phyloP scores from a whole-genome alignment of 2,113 vertebrate genomes.

The Megaceryle torquata region DNA sequence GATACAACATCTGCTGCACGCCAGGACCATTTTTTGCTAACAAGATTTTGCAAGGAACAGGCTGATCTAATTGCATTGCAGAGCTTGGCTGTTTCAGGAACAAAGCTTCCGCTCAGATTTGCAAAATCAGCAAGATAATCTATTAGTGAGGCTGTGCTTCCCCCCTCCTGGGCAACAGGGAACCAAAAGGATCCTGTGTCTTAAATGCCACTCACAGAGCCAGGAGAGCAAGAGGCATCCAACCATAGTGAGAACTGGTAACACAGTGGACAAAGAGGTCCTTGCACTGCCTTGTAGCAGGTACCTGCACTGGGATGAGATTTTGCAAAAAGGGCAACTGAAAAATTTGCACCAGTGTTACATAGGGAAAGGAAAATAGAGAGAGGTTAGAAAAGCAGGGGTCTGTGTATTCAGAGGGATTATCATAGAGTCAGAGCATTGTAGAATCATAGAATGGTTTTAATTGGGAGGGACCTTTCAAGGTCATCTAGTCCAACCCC shows the following conservation, averaged over 20 bases:
- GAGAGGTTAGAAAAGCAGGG: not conserved
- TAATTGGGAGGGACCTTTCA: not conserved
- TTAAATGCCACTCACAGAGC: not conserved
- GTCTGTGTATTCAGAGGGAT: not conserved
- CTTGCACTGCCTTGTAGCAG: not conserved
- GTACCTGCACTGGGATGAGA: rapidly evolving
- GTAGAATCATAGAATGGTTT: not conserved
- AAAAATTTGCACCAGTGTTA: not conserved
- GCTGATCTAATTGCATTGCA: not conserved
- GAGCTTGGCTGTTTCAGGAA: not conserved
- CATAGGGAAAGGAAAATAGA: not conserved
- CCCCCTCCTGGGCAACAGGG: not conserved
- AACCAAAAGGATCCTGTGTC: not conserved
- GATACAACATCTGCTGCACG: not conserved
- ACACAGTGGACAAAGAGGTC: not conserved
- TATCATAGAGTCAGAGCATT: not conserved
- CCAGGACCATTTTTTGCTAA: constrained; percentile 21
- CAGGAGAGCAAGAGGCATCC: not conserved
- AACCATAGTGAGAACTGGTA: rapidly evolving
- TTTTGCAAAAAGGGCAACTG: not conserved
- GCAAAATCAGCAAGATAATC: constrained; percentile 30
- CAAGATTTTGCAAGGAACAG: constrained; percentile 5
- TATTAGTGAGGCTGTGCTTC: not conserved
- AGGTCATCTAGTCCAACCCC: rapidly evolving
- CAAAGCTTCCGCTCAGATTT: not conserved